These are phyloP conservation scores for Nautilus pompilius DNA, from an alignment of 1,140 invertebrate genomes.

Conservation along the genomic window DNA sequence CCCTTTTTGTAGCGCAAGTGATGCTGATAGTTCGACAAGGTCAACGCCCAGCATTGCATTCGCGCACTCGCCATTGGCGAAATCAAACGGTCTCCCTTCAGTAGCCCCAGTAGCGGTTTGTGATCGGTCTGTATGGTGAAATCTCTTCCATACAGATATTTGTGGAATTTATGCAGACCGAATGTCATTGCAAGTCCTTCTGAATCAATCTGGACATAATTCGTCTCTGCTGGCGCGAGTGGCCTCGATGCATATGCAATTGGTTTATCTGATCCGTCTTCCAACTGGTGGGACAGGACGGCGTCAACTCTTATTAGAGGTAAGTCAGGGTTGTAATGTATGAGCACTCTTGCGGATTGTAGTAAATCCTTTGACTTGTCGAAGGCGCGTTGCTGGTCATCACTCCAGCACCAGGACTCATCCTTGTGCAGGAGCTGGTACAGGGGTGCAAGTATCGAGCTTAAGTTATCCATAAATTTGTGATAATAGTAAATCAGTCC, in stretches of 20 bases:
- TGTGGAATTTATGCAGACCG: slow-evolving; percentile 57
- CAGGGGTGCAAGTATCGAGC: slow-evolving; percentile 14
- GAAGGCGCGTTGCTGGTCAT: slow-evolving; percentile 18
- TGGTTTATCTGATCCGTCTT: slow-evolving; percentile 44
- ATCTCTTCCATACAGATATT: slow-evolving; percentile 56
- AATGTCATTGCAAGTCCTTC: slow-evolving; percentile 59
- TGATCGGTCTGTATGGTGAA: slow-evolving; percentile 58
- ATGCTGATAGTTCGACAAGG: no score
- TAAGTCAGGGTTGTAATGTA: slow-evolving; percentile 49
- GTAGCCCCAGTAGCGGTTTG: slow-evolving; percentile 52
- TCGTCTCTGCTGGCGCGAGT: slow-evolving; percentile 53
- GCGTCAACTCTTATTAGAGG: slow-evolving; percentile 55
- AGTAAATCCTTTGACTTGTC: slow-evolving; percentile 25
- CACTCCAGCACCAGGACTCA: slow-evolving; percentile 16
- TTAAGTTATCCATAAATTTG: slow-evolving; percentile 23
- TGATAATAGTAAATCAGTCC: slow-evolving; percentile 37
- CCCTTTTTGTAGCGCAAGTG: no score
- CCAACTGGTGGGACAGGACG: slow-evolving; percentile 51
- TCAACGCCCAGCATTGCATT: slow-evolving; percentile 38
- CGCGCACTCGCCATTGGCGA: slow-evolving; percentile 37
- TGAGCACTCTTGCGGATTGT: slow-evolving; percentile 30
- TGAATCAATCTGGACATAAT: slow-evolving; percentile 60
- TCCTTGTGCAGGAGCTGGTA: slow-evolving; percentile 17
- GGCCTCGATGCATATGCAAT: slow-evolving; percentile 56
- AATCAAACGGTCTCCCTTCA: slow-evolving; percentile 41